Conservation (phyloP, 2,888 invertebrate species). For the Deilephila porcellus region DNA sequence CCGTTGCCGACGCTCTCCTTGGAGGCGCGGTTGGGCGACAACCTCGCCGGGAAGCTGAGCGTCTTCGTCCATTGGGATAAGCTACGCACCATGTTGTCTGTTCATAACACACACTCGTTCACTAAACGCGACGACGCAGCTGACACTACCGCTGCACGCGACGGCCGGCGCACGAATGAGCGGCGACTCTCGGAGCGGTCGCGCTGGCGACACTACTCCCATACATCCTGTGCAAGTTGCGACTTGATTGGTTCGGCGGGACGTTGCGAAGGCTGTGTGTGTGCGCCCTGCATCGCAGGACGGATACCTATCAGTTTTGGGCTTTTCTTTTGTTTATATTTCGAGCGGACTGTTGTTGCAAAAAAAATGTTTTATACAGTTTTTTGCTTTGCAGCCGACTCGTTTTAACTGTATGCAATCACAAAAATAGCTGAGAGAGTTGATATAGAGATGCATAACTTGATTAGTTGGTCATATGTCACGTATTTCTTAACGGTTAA, state of each 20-base stretch:
- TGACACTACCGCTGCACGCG: constrained; percentile 62
- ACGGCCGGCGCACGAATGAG: constrained; percentile 73
- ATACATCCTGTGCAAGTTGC: constrained; percentile 71
- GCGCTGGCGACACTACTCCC: constrained; percentile 12
- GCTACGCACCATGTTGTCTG: constrained; percentile 92
- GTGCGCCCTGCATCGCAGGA: constrained; percentile 32
- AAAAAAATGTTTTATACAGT: background rate
- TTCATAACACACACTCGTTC: constrained; percentile 80
- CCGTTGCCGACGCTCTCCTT: constrained; percentile 88
- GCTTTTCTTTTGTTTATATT: constrained; percentile 72
- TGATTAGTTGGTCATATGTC: too few relatives aligned
- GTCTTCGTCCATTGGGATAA: constrained; percentile 96
- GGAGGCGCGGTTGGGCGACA: constrained; percentile 91
- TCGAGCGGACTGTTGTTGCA: background rate
- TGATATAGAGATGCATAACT: too few relatives aligned
- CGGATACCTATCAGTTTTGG: constrained; percentile 59
- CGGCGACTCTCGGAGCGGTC: constrained; percentile 24
- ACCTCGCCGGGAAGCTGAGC: constrained; percentile 93
- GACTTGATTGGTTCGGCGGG: constrained; percentile 64
- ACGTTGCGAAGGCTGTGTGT: constrained; percentile 48
- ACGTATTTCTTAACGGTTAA: too few relatives aligned
- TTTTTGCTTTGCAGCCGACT: background rate
- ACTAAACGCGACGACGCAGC: constrained; percentile 63
- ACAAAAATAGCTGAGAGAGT: background rate
- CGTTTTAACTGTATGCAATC: constrained; percentile 3